Percentiles rank a stretch among this genome's conserved stretches.
These are phyloP conservation scores for Acleris laterana DNA, from an alignment of 2,888 invertebrate genomes.

Conservation along the genomic window DNA sequence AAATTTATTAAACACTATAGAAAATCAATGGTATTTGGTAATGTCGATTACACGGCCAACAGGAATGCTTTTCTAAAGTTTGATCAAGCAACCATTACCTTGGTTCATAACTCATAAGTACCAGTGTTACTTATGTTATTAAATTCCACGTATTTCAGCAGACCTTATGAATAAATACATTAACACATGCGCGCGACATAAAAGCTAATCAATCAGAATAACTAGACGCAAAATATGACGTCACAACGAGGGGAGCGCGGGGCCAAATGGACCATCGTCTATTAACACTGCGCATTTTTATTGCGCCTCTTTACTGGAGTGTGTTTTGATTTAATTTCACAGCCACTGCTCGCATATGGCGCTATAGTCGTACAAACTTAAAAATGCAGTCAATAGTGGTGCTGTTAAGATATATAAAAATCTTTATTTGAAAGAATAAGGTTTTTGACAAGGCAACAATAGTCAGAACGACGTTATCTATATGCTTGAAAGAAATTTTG, in stretches of 20 bases:
- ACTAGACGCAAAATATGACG: slow-evolving; percentile 22
- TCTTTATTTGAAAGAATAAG: no score
- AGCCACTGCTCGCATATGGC: slow-evolving; percentile 45
- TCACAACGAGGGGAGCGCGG: slow-evolving; percentile 41
- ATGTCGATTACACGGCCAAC: no score
- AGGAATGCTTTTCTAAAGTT: no score
- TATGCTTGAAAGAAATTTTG: no score
- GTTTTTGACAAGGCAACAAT: not conserved
- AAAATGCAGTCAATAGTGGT: not conserved
- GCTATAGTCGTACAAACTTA: slow-evolving; percentile 32
- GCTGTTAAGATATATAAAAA: not conserved
- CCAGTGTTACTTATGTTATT: no score
- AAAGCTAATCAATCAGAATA: slow-evolving; percentile 22
- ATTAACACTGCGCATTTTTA: slow-evolving; percentile 41
- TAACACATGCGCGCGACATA: not conserved
- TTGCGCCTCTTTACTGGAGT: slow-evolving; percentile 46
- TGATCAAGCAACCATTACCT: no score
- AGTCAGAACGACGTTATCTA: no score
- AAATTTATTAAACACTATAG: no score
- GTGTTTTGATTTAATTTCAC: slow-evolving; percentile 50
- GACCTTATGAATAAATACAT: not conserved
- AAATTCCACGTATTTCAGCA: not conserved
- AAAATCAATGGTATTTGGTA: no score
- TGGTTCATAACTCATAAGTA: no score
- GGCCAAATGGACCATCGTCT: slow-evolving; percentile 47